Conservation (phyloP, 2,797 vertebrate species). For the Galago senegalensis region DNA sequence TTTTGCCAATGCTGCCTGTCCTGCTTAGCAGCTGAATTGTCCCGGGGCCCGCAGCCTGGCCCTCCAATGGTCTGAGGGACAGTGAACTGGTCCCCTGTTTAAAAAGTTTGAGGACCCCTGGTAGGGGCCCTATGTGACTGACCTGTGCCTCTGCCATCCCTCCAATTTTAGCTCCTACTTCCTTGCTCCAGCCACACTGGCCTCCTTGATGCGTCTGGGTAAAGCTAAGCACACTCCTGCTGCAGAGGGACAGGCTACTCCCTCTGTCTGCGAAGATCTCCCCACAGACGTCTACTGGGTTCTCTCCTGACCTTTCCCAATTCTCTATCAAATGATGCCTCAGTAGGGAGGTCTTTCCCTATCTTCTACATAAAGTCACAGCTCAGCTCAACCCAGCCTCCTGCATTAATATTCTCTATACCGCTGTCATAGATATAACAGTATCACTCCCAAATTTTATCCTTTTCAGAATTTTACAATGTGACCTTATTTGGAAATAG, state of each 20-base stretch:
- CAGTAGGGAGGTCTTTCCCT: not conserved
- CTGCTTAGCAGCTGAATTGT: too few relatives aligned
- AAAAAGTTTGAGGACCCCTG: too few relatives aligned
- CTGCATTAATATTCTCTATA: not conserved
- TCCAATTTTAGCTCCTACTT: not conserved
- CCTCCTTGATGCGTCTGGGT: not conserved
- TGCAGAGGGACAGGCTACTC: not conserved
- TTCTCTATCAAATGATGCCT: not conserved
- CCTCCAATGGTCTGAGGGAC: too few relatives aligned
- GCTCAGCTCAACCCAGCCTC: not conserved
- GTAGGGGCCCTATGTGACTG: not conserved
- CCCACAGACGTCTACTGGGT: not conserved
- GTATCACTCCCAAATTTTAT: not conserved
- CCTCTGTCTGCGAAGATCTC: not conserved
- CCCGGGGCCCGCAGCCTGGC: too few relatives aligned
- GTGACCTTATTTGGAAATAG: conserved; percentile 41
- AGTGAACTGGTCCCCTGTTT: too few relatives aligned
- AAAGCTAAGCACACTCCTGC: not conserved
- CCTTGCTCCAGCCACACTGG: not conserved
- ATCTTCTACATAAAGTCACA: not conserved
- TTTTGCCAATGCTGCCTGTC: too few relatives aligned
- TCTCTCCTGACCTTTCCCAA: not conserved
- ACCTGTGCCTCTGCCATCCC: not conserved
- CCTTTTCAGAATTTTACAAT: conserved; percentile 37
- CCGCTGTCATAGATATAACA: not conserved